Conservation (phyloP, 2,888 invertebrate genomes). For the Craniophora ligustri region DNA sequence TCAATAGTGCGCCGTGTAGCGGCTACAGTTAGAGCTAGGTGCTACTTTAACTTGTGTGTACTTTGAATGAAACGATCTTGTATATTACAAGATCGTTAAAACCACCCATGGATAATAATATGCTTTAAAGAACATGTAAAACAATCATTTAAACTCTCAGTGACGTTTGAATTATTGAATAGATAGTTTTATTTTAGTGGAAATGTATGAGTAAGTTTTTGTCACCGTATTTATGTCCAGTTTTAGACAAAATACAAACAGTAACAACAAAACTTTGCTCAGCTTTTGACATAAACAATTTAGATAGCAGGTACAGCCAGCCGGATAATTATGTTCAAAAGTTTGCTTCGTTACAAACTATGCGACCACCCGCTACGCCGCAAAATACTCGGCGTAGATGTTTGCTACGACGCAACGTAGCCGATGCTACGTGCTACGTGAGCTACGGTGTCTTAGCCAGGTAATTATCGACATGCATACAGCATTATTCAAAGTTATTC, state of each 20-base stretch:
- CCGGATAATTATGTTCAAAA: constrained; percentile 4
- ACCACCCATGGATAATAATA: too few relatives aligned
- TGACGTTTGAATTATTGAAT: too few relatives aligned
- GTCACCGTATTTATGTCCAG: background rate
- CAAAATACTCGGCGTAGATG: background rate
- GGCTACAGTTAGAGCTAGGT: background rate
- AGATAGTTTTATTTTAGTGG: too few relatives aligned
- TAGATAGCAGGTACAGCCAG: background rate
- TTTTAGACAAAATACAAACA: background rate
- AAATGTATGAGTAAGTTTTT: too few relatives aligned
- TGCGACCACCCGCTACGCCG: background rate
- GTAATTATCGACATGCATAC: background rate
- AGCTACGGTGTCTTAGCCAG: constrained; percentile 11
- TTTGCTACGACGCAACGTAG: constrained; percentile 38
- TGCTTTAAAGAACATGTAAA: background rate
- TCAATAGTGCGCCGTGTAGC: constrained; percentile 2
- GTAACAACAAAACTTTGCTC: background rate
- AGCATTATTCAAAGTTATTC: background rate
- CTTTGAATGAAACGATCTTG: too few relatives aligned
- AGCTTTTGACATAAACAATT: constrained; percentile 1
- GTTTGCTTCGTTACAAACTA: background rate
- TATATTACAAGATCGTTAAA: too few relatives aligned
- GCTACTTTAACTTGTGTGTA: too few relatives aligned
- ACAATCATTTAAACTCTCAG: too few relatives aligned
- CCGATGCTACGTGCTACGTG: background rate